Base-by-base conservation (phyloP, 2,113 vertebrate species). In the Nanorana parkeri region DNA sequence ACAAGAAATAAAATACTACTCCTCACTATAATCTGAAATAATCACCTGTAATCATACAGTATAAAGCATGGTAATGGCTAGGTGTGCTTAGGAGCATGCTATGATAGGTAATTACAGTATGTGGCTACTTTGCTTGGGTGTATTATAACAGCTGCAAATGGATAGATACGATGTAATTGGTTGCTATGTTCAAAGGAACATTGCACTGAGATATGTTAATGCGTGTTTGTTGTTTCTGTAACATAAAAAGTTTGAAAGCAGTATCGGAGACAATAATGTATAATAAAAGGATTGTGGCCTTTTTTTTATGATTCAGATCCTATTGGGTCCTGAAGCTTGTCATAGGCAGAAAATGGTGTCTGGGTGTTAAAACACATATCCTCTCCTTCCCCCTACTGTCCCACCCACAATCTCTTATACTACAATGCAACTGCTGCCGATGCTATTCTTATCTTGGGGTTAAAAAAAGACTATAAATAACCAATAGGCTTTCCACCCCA, bases 31-130 rank as follows among this genome's bases (percentile, higher is more conserved):
- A 73, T 81, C 58, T 73, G 19, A 55, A 16, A 61, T 81, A 81
- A 81, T 73, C 41, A 64, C 68, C 47, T 52, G 79, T 64, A 81
- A 81, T 81, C 47, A 81, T 29, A 64, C 51, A 61, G 68, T 66
- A 68, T 79, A 81, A 81, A 65, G 26, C 68, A 36, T 23, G 4
- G 32, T 81, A 81, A 81, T 81, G 41, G 15, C 47, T 73, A 65
- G 79, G 60, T 73, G 58, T 81, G 68, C 47, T 17, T 17, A 19
- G 56, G 24, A 26, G 68, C 78, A 60, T 54, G 68, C 78, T 81
- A 72, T 64, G 60, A 73, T 81, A 64, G 68, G 55, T 52, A 72
- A 65, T 80, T 65, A 47, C 41, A 47, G 41, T 47, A 81, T 73
- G 28, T 73, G 79, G 47, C 36, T 13, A 65, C 69, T 71, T 81